Percentiles rank a stretch among this genome's conserved stretches.
These are phyloP conservation scores for Conops quadrifasciatus DNA, from an alignment of 2,888 invertebrate genomes.

Conservation along the genomic window DNA sequence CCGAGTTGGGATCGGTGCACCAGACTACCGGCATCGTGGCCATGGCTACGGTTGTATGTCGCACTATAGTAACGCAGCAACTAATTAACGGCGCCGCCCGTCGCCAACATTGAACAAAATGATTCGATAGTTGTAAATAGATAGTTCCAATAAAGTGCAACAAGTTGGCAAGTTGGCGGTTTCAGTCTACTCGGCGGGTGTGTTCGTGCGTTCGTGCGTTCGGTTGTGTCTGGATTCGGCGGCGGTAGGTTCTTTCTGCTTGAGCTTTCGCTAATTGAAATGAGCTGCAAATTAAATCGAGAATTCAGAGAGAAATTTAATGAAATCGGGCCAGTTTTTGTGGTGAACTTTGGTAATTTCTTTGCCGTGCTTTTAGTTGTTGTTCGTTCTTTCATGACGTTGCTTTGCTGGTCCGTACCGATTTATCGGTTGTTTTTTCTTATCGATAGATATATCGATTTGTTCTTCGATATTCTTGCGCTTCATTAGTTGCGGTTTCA, in stretches of 20 bases:
- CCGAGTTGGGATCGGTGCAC: slow-evolving; percentile 66
- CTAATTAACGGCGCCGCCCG: neutral
- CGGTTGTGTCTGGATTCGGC: neutral
- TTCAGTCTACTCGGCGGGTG: slow-evolving; percentile 11
- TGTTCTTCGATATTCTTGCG: too few relatives aligned
- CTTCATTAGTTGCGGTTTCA: too few relatives aligned
- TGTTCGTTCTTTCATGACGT: too few relatives aligned
- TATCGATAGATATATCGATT: too few relatives aligned
- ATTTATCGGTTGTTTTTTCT: too few relatives aligned
- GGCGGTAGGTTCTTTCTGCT: neutral
- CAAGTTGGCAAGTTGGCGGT: slow-evolving; percentile 38
- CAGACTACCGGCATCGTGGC: slow-evolving; percentile 66
- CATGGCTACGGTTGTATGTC: slow-evolving; percentile 51
- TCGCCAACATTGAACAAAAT: slow-evolving; percentile 8
- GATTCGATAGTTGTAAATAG: slow-evolving; percentile 3
- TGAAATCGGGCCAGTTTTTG: slow-evolving; percentile 22
- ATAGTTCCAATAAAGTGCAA: slow-evolving; percentile 6
- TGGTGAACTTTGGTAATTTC: slow-evolving; percentile 29
- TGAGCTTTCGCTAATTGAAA: neutral
- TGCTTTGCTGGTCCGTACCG: too few relatives aligned
- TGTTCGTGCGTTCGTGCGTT: neutral
- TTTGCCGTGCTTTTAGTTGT: slow-evolving; percentile 13
- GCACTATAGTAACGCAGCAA: neutral
- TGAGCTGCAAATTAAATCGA: slow-evolving; percentile 29
- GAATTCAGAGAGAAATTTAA: slow-evolving; percentile 1